Conservation (phyloP, 2,888 invertebrate genomes). For the Eilema depressum region DNA sequence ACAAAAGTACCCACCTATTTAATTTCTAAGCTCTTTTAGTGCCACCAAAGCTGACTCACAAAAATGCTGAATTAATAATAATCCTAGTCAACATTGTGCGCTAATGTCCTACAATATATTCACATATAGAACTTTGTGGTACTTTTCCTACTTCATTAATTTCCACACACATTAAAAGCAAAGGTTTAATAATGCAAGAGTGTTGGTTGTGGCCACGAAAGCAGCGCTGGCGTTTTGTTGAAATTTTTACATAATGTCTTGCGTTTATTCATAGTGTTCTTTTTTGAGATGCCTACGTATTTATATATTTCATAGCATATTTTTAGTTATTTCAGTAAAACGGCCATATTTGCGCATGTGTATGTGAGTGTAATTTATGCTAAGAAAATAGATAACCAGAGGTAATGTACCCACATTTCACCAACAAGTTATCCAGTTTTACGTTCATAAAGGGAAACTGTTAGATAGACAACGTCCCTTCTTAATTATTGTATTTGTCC, state of each 20-base stretch:
- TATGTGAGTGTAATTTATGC: too few species aligned
- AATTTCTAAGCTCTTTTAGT: slow-evolving; percentile 7
- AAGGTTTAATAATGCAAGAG: slow-evolving; percentile 77
- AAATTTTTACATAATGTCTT: neutral
- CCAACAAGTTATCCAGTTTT: too few species aligned
- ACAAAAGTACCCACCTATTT: neutral
- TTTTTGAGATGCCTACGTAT: neutral
- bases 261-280: neutral
- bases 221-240: slow-evolving; percentile 25
- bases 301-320: too few species aligned
- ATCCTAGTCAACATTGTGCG: slow-evolving; percentile 34
- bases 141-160: slow-evolving; percentile 81
- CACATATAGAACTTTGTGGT: slow-evolving; percentile 28
- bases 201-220: slow-evolving; percentile 55
- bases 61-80: slow-evolving; percentile 50
- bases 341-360: too few species aligned
- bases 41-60: slow-evolving; percentile 37
- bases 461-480: too few species aligned
- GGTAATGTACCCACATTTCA: too few species aligned
- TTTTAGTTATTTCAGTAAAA: too few species aligned
- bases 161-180: slow-evolving; percentile 79
- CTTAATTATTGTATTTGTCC: too few species aligned
- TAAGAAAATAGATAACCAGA: too few species aligned
- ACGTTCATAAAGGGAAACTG: too few species aligned
- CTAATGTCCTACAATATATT: slow-evolving; percentile 34